These are phyloP conservation scores for Diacarnus erythraeanus DNA, from an alignment of 37 sponge, comb jelly and placozoan species.

Conservation along the genomic window DNA sequence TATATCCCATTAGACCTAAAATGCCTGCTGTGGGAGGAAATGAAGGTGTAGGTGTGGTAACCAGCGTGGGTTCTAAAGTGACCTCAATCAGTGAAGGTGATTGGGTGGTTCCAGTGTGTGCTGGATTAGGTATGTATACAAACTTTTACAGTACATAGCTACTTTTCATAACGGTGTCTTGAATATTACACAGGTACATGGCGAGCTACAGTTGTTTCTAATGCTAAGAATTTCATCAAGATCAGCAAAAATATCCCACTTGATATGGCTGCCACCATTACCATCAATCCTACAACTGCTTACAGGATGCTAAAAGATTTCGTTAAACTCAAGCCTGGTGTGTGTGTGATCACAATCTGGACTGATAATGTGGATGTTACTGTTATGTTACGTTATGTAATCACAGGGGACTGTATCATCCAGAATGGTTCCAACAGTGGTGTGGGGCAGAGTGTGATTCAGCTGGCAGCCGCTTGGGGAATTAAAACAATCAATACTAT, in stretches of 20 bases:
- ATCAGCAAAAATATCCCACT: constrained; percentile 48
- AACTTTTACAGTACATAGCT: background rate
- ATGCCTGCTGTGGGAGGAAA: constrained; percentile 90
- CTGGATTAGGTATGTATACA: constrained; percentile 64
- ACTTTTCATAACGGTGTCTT: background rate
- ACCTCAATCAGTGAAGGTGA: constrained; percentile 65
- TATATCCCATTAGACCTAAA: constrained; percentile 63
- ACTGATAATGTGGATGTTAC: background rate
- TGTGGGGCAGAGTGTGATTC: constrained; percentile 90
- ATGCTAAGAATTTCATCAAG: constrained; percentile 38
- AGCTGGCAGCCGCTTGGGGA: constrained; percentile 74
- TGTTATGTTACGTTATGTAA: background rate
- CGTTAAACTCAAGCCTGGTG: constrained; percentile 66
- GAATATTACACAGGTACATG: constrained; percentile 36
- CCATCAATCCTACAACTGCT: constrained; percentile 90
- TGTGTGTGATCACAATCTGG: background rate
- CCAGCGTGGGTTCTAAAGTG: constrained; percentile 58
- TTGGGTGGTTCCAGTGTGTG: constrained; percentile 64
- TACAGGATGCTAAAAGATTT: constrained; percentile 95
- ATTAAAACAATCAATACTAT: constrained; percentile 86
- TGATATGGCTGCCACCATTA: constrained; percentile 70
- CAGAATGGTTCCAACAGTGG: constrained; percentile 97
- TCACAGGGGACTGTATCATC: constrained; percentile 48
- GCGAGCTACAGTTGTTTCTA: constrained; percentile 49
- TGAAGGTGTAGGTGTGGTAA: constrained; percentile 84